Evolutionary conservation across 1,140 invertebrate genomes (phyloP).

Genomic region (Drosophila athabasca): DNA sequence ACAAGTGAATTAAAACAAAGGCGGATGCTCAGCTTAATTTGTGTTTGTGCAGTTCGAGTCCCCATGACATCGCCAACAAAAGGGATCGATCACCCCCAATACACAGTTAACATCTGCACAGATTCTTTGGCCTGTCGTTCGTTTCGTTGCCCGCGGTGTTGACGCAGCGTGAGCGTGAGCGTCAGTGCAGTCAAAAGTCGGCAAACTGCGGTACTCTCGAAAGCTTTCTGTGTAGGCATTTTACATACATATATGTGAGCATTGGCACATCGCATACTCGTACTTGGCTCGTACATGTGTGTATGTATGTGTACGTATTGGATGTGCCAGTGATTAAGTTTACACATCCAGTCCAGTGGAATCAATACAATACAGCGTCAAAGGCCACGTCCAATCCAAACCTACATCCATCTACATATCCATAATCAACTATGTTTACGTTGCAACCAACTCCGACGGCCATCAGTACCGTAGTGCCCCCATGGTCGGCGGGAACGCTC

Average conservation of each 20-base stretch:
- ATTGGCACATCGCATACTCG: too few species aligned
- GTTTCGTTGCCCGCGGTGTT: conserved; percentile 9
- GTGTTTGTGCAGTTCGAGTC: background rate
- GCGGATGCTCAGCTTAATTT: conserved; percentile 43
- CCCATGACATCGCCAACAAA: conserved; percentile 6
- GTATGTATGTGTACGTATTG: too few species aligned
- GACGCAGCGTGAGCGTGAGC: conserved; percentile 25
- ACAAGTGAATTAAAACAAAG: conserved; percentile 63
- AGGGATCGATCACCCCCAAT: conserved; percentile 1
- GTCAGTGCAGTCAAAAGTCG: background rate
- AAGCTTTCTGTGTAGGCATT: conserved; percentile 7
- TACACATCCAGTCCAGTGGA: background rate
- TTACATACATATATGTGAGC: background rate
- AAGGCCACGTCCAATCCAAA: background rate
- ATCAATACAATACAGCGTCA: background rate
- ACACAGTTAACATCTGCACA: conserved; percentile 38
- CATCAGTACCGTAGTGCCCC: conserved; percentile 68
- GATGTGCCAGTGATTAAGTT: too few species aligned
- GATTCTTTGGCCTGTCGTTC: conserved; percentile 7
- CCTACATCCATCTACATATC: conserved; percentile 3
- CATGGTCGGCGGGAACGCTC: conserved; percentile 77
- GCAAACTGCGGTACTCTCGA: conserved; percentile 1
- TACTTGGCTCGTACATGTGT: too few species aligned
- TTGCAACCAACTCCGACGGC: conserved; percentile 71
- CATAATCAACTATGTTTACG: conserved; percentile 67